Conservation (phyloP, 2,113 vertebrate genomes). For the Solea senegalensis region DNA sequence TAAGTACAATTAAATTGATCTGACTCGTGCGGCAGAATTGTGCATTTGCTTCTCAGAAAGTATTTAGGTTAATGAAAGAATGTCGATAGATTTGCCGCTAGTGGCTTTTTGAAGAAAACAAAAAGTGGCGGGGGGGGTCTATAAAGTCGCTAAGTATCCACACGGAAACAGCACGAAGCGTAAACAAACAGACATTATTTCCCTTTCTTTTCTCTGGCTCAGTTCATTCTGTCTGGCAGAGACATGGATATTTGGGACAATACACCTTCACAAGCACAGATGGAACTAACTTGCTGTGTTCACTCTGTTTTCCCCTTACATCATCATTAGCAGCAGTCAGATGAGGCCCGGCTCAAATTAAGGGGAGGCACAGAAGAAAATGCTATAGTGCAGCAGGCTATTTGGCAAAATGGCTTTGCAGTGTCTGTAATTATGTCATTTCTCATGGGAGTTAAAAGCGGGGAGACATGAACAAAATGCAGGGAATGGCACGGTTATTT, state of each 20-base stretch:
- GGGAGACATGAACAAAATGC: slow-evolving; percentile 16
- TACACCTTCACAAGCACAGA: not conserved
- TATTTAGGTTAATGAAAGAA: too few relatives aligned
- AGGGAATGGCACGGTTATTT: slow-evolving; percentile 15
- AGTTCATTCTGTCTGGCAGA: too few relatives aligned
- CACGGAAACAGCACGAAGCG: too few relatives aligned
- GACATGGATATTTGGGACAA: slow-evolving; percentile 14
- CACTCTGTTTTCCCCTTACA: slow-evolving; percentile 32
- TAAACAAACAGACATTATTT: too few relatives aligned
- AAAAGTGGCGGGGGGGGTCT: too few relatives aligned
- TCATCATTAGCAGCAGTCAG: slow-evolving; percentile 59
- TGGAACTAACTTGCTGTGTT: slow-evolving; percentile 12
- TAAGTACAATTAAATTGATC: too few relatives aligned
- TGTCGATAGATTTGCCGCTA: too few relatives aligned
- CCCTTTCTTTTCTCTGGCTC: too few relatives aligned
- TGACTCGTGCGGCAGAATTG: too few relatives aligned
- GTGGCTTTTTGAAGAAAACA: too few relatives aligned
- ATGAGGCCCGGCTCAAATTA: slow-evolving; percentile 55
- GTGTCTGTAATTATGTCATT: slow-evolving; percentile 56
- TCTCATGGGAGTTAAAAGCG: slow-evolving; percentile 44
- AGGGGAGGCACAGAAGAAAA: slow-evolving; percentile 29
- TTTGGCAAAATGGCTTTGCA: slow-evolving; percentile 54
- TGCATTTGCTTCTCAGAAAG: too few relatives aligned
- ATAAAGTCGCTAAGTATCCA: too few relatives aligned
- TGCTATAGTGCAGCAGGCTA: slow-evolving; percentile 30